A percentile compares a stretch with the other conserved stretches of the same genome.
phyloP scores from a whole-genome alignment of 2,113 vertebrate genomes.

The Dolichotis patagonum region DNA sequence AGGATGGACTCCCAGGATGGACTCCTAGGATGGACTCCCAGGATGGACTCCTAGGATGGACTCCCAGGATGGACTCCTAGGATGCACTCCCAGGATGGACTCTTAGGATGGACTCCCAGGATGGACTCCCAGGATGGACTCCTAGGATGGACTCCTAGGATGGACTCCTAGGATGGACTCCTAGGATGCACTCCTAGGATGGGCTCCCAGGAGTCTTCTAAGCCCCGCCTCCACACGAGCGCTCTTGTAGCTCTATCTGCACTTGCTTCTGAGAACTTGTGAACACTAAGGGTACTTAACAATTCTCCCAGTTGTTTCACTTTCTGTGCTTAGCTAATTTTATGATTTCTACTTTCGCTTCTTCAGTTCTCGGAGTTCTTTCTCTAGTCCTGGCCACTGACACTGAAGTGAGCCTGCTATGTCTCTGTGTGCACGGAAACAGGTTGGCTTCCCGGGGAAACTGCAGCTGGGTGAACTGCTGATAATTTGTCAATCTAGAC shows the following conservation, averaged over 20 bases:
- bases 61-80: no score
- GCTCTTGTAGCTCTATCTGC: neutral
- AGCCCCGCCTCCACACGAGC: neutral
- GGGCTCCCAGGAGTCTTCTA: no score
- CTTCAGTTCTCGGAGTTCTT: slow-evolving; percentile 27
- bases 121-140: no score
- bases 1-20: no score
- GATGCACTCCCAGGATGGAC: no score
- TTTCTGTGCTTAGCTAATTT: slow-evolving; percentile 28
- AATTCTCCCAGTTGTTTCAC: neutral
- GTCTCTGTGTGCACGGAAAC: slow-evolving; percentile 41
- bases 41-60: no score
- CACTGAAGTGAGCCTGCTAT: neutral
- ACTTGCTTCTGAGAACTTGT: slow-evolving; percentile 1
- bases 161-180: no score
- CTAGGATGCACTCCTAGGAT: no score
- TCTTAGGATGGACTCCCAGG: no score
- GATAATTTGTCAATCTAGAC: slow-evolving; percentile 66
- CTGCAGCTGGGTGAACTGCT: slow-evolving; percentile 46
- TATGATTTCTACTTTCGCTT: slow-evolving; percentile 14
- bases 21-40: no score
- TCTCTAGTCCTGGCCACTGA: neutral
- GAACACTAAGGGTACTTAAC: neutral
- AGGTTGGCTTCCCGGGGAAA: slow-evolving; percentile 50
- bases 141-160: no score